Evolutionary conservation across 2,888 invertebrate species (phyloP).

Genomic region (Caenorhabditis sinica): DNA sequence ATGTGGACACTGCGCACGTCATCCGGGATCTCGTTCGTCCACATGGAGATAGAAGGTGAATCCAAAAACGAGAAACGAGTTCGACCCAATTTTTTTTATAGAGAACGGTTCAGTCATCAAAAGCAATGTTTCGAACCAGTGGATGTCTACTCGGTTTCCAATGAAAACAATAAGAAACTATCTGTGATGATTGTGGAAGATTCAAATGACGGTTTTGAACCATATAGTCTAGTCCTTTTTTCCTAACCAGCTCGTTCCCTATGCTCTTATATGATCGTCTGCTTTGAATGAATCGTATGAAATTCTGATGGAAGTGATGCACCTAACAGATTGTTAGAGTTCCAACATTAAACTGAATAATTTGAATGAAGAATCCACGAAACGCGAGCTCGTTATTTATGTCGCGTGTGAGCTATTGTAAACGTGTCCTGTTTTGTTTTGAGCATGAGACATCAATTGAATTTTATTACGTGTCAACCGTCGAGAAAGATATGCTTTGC

Average conservation of each 20-base stretch:
- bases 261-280: background rate
- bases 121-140: conserved; percentile 41
- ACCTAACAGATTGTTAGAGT: too few species aligned
- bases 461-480: background rate
- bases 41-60: conserved; percentile 23
- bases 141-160: conserved; percentile 22
- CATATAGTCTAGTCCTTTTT: conserved; percentile 24
- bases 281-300: background rate
- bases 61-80: background rate
- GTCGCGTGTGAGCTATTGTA: background rate
- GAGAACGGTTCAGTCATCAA: conserved; percentile 21
- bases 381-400: background rate
- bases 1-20: background rate
- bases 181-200: conserved; percentile 29
- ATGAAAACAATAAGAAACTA: conserved; percentile 30
- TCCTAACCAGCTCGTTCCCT: background rate
- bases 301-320: too few species aligned
- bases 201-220: background rate
- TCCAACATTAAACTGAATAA: too few species aligned
- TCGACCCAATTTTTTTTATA: background rate
- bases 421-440: conserved; percentile 21
- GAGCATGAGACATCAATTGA: background rate
- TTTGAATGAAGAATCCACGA: too few species aligned
- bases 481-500: background rate
- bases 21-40: conserved; percentile 12